Evolutionary conservation across 2,888 invertebrate species (phyloP), one percentile per base, ranked within the genome.

Genomic region (Brenthis daphne): DNA sequence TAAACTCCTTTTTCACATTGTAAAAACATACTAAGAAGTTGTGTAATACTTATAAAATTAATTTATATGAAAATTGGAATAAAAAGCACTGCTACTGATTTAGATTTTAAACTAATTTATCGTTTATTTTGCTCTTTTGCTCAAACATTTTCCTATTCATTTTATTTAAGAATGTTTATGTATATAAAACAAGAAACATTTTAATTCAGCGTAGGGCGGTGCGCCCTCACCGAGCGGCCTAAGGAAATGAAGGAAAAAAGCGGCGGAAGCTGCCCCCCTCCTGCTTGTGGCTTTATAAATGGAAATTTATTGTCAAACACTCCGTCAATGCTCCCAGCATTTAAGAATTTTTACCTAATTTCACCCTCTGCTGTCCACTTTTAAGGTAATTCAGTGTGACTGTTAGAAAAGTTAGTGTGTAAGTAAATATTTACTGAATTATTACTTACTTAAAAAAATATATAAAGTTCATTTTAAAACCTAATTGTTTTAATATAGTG

Each of bases 241-340:
- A 82, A 90, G 92, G 92, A 92, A 92, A 92, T 92, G 90, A 91
- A 90, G 88, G 90, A 92, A 92, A 92, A 92, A 92, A 89, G 89
- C 87, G 85, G 82, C 90, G 92, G 91, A 92, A 89, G 87, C 85
- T 83, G 82, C 75, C 76, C 78, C 81, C 83, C 84, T 79, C 70
- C 79, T 70, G 86, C 86, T 89, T 90, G 90, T 82, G 89, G 91
- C 90, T 89, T 91, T 92, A 91, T 92, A 92, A 92, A 92, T 91
- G 91, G 90, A 92, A 91, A 92, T 92, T 91, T 92, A 92, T 92
- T 91, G 90, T 91, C 89, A 88, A 91, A 89, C 90, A 92, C 90
- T 92, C 88, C 90, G 90, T 90, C 92, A 88, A 89, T 86, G 85
- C 77, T 76, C 72, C 79, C 76, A 80, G 81, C 76, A 78, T 81